Evolutionary conservation across 2,888 invertebrate genomes (phyloP), one percentile per base, ranked within the genome.

Genomic region (Phengaris alcon): DNA sequence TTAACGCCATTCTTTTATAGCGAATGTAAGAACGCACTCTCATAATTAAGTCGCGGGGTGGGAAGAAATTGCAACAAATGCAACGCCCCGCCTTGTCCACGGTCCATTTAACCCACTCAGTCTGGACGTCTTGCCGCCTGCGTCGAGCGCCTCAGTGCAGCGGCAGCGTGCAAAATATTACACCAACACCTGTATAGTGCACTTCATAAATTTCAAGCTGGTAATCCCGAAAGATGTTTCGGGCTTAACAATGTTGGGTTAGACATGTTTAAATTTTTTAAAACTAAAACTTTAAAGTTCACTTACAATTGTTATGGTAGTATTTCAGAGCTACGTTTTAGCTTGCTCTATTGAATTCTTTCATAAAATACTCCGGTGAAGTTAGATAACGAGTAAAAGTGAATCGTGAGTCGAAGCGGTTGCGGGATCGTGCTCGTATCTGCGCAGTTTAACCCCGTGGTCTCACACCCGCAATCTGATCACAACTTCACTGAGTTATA

Each of bases 41-140:
- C 81, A 88, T 89, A 88, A 90, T 91, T 89, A 90, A 90, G 87
- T 88, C 86, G 86, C 84, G 82, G 86, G 88, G 88, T 87, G 82
- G 85, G 87, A 88, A 86, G 88, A 89, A 89, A 91, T 90, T 91
- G 91, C 90, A 92, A 90, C 90, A 91, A 92, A 89, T 93, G 91
- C 91, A 91, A 77, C 85, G 85, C 84, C 84, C 83, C 84, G 86
- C 81, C 82, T 83, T 85, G 88, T 85, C 88, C 87, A 88, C 88
- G 88, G 85, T 90, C 89, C 89, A 90, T 90, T 91, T 87, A 91
- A 91, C 88, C 85, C 88, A 88, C 89, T 90, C 88, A 84, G 84
- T 84, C 72, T 72, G 64, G 35, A 64, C 64, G 35, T 64, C 64
- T 64, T 44, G 35, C 35, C 64, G 69, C 68, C 3, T 12, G 68